Evolutionary conservation across 2,797 vertebrate species (phyloP).

Genomic region (Acridotheres tristis): DNA sequence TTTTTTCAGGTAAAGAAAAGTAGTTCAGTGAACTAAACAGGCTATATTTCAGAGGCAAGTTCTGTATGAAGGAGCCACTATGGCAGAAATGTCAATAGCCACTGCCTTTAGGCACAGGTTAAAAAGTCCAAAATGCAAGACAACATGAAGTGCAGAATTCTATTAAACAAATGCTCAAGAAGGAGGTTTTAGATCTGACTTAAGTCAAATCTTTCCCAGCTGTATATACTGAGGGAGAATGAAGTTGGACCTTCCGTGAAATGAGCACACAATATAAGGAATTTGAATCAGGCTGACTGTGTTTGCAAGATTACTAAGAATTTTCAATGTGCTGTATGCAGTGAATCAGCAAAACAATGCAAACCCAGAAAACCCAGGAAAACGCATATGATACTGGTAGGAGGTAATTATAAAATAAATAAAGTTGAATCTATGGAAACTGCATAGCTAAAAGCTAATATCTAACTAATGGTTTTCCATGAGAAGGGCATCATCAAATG

Average conservation of each 20-base stretch:
- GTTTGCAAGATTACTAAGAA: not conserved
- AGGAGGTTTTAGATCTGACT: not conserved
- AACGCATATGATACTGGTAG: not conserved
- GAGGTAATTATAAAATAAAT: not conserved
- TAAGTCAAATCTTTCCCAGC: not conserved
- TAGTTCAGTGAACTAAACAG: not conserved
- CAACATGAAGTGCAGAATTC: not conserved
- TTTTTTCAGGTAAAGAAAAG: not conserved
- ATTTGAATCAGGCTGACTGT: not conserved
- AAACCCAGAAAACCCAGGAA: not conserved
- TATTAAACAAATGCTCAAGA: not conserved
- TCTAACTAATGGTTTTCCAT: not conserved
- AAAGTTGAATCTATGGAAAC: not conserved
- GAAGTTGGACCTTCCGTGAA: not conserved
- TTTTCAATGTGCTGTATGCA: not conserved
- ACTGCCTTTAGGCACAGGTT: not conserved
- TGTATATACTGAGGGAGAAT: not conserved
- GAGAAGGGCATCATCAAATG: not conserved
- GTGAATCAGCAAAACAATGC: not conserved
- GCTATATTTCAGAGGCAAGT: not conserved
- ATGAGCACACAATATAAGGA: not conserved
- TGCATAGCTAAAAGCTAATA: not conserved
- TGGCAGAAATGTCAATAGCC: not conserved
- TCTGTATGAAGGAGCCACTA: not conserved
- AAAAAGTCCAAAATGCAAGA: not conserved